Conservation (phyloP, 2,797 vertebrate species). For the Limnodromus scolopaceus region DNA sequence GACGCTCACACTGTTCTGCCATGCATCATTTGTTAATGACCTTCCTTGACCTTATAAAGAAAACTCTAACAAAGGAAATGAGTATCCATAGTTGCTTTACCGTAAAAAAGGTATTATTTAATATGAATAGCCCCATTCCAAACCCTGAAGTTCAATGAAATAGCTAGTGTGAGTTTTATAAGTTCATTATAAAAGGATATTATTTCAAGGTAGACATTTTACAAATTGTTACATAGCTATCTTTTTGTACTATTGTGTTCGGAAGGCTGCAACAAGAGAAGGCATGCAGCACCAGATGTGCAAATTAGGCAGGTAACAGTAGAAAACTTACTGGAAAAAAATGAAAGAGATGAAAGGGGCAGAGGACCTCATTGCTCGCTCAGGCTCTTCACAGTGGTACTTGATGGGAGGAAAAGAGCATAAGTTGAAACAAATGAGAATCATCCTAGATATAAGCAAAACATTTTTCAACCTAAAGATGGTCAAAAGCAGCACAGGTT, state of each 20-base stretch:
- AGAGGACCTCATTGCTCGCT: not conserved
- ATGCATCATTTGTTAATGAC: not conserved
- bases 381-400: not conserved
- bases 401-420: not conserved
- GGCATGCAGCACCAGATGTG: not conserved
- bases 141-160: not conserved
- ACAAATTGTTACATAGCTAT: not conserved
- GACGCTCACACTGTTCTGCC: not conserved
- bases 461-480: not conserved
- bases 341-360: not conserved
- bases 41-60: not conserved
- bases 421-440: not conserved
- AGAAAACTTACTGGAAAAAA: not conserved
- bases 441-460: not conserved
- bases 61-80: not conserved
- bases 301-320: not conserved
- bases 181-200: not conserved
- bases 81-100: not conserved
- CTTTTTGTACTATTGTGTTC: not conserved
- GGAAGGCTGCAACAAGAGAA: not conserved
- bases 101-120: not conserved
- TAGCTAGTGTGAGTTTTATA: not conserved
- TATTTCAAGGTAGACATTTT: not conserved
- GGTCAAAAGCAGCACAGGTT: not conserved
- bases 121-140: not conserved